phyloP scores from a whole-genome alignment of 2,888 invertebrate genomes.

The Dugesia japonica region DNA sequence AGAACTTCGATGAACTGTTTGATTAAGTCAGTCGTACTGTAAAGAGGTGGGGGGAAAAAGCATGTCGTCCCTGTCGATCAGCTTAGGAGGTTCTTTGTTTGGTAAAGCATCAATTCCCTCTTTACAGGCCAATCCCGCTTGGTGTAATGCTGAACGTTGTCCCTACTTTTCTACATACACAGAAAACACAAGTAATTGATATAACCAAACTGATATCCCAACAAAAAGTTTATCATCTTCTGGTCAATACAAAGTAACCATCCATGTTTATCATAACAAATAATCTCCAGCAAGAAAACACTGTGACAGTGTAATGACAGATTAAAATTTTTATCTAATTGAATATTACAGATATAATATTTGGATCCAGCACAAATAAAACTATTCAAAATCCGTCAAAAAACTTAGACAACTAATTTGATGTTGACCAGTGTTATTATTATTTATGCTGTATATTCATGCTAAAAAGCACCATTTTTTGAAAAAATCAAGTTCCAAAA shows the following conservation, averaged over 20 bases:
- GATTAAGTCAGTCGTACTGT: slow-evolving; percentile 1
- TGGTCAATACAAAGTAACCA: slow-evolving; percentile 33
- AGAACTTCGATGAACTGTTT: slow-evolving; percentile 25
- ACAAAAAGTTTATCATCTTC: slow-evolving; percentile 35
- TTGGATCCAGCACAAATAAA: no score
- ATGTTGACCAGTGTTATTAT: no score
- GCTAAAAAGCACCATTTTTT: no score
- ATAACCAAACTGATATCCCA: slow-evolving; percentile 39
- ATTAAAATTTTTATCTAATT: no score
- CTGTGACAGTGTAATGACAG: no score
- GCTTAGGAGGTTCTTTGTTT: slow-evolving; percentile 21
- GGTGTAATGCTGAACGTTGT: slow-evolving; percentile 36
- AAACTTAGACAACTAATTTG: no score
- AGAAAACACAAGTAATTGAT: slow-evolving; percentile 38
- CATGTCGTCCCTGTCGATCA: slow-evolving; percentile 25
- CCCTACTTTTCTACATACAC: slow-evolving; percentile 38
- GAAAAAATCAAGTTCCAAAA: no score
- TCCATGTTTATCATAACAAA: slow-evolving; percentile 28
- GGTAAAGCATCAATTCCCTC: slow-evolving; percentile 24
- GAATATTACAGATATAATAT: no score
- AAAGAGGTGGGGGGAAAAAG: background rate
- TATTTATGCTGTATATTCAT: no score
- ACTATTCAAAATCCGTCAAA: no score
- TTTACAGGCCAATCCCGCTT: slow-evolving; percentile 26
- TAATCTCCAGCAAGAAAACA: slow-evolving; percentile 29